A percentile compares a stretch with the other conserved stretches of the same genome.
phyloP scores from a whole-genome alignment of 2,888 invertebrate species.

The Cerastoderma edule region DNA sequence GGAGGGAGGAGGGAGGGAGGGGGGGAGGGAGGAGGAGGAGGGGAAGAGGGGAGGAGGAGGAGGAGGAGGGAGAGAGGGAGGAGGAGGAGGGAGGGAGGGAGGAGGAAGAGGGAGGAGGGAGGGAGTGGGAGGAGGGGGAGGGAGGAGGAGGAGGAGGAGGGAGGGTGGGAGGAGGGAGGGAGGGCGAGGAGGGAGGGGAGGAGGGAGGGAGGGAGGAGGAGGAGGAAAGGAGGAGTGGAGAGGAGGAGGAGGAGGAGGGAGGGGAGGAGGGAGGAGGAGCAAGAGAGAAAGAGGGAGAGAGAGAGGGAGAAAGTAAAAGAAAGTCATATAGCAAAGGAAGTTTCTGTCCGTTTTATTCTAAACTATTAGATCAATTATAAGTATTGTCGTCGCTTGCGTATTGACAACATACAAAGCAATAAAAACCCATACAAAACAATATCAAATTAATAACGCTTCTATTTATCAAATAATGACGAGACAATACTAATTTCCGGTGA shows the following conservation, averaged over 20 bases:
- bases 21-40: neutral
- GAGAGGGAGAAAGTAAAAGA: neutral
- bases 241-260: neutral
- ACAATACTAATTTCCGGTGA: too few relatives aligned
- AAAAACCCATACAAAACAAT: too few relatives aligned
- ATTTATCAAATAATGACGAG: too few relatives aligned
- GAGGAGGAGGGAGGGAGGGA: neutral
- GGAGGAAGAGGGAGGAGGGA: neutral
- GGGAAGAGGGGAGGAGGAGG: neutral
- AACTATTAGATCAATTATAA: neutral
- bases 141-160: neutral
- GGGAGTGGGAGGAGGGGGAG: neutral
- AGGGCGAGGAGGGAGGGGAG: neutral
- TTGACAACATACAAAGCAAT: too few relatives aligned
- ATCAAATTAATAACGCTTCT: too few relatives aligned
- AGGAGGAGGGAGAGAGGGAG: slow-evolving; percentile 2
- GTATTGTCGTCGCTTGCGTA: neutral
- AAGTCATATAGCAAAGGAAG: neutral
- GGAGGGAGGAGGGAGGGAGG: neutral
- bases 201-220: neutral
- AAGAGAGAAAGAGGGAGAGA: neutral
- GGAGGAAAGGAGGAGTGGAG: neutral
- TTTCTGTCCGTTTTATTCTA: neutral
- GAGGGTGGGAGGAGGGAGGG: neutral
- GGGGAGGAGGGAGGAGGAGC: too few relatives aligned